Percentiles rank a stretch among this genome's conserved stretches.
These are phyloP conservation scores for Orthosia incerta DNA, from an alignment of 2,888 invertebrate species.

Conservation along the genomic window DNA sequence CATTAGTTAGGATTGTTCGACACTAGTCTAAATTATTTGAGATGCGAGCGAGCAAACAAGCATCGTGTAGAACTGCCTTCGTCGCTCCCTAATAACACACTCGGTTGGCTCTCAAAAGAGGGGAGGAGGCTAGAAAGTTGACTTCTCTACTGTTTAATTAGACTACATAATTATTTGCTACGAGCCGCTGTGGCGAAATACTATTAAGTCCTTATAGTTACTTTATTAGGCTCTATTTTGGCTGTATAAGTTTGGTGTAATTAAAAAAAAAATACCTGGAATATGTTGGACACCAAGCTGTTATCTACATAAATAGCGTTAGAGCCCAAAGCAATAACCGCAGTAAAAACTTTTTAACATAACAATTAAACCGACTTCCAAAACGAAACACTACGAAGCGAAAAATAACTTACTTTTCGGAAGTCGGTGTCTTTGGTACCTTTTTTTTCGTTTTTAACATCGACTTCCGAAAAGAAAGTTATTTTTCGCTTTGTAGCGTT, in stretches of 20 bases:
- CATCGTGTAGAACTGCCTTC: slow-evolving; percentile 66
- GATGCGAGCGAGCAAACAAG: slow-evolving; percentile 70
- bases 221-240: slow-evolving; percentile 8
- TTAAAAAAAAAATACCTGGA: no score
- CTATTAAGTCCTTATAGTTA: slow-evolving; percentile 39
- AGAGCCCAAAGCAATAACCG: no score
- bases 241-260: background rate
- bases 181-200: slow-evolving; percentile 44
- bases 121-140: slow-evolving; percentile 74
- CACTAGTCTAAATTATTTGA: slow-evolving; percentile 59
- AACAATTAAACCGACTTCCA: no score
- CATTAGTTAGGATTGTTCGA: slow-evolving; percentile 52
- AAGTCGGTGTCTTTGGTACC: no score
- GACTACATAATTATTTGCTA: slow-evolving; percentile 78
- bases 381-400: no score
- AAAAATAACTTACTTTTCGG: no score
- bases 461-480: no score
- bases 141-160: slow-evolving; percentile 79
- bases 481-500: no score
- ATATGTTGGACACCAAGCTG: no score
- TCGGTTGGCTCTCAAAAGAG: slow-evolving; percentile 82
- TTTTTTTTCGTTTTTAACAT: no score
- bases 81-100: slow-evolving; percentile 84
- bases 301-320: no score
- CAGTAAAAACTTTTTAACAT: no score